Conservation (phyloP, 2,888 invertebrate species). For the Notodonta dromedarius region DNA sequence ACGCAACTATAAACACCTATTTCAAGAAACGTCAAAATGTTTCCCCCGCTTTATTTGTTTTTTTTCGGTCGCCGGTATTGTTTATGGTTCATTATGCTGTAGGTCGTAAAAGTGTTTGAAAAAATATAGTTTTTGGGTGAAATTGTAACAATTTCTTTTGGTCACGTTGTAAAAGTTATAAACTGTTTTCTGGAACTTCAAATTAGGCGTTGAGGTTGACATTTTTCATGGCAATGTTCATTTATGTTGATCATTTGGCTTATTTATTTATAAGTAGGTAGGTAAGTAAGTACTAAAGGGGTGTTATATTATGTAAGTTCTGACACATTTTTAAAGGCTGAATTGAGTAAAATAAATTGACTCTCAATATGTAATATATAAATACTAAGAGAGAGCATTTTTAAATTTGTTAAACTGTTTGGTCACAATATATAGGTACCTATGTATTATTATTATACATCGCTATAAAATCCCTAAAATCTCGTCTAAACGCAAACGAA, state of each 20-base stretch:
- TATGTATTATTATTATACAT: background rate
- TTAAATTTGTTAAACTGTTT: too few relatives aligned
- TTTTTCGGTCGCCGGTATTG: conserved; percentile 39
- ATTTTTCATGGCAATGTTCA: conserved; percentile 19
- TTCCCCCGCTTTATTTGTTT: conserved; percentile 63
- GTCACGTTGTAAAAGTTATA: conserved; percentile 42
- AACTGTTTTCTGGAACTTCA: conserved; percentile 34
- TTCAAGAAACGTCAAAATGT: conserved; percentile 71
- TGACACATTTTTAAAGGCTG: too few relatives aligned
- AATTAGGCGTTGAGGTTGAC: conserved; percentile 37
- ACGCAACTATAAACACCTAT: conserved; percentile 67
- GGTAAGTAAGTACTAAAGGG: background rate
- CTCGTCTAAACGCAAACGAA: conserved; percentile 45
- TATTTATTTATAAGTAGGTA: background rate
- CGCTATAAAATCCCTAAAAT: conserved; percentile 8
- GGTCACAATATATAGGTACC: too few relatives aligned
- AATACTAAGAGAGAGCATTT: too few relatives aligned
- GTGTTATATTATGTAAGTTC: too few relatives aligned
- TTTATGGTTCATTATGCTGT: conserved; percentile 54
- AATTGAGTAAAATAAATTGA: too few relatives aligned
- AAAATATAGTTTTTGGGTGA: conserved; percentile 49
- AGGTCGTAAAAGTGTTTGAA: conserved; percentile 47
- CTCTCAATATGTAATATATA: too few relatives aligned
- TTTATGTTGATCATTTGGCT: background rate
- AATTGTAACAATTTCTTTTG: conserved; percentile 75